Evolutionary conservation across 1,140 invertebrate genomes (phyloP), one percentile per base, ranked within the genome.

Genomic region (Drosophila trapezifrons): DNA sequence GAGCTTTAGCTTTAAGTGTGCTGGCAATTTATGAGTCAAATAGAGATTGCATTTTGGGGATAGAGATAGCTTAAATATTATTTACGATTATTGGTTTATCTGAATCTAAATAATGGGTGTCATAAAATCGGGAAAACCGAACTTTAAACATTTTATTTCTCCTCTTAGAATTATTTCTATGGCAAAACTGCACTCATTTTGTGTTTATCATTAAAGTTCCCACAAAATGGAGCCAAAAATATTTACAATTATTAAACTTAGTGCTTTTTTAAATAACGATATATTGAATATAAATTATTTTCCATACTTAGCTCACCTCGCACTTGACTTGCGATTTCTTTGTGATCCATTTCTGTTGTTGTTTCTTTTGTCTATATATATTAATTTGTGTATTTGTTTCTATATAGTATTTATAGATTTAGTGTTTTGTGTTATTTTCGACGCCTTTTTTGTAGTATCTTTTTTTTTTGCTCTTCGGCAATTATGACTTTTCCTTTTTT

Each of bases 261-360:
- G 10, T 59, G 60, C 29, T 35, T 10, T 52, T 52, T 52, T 15
- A 20, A 35, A 8, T 52, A 40, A 57, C 15, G 27, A 42, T 58
- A 59, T 20, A 42, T 20, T 13, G 45, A 27, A 38, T 43, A 32
- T 32, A 52, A 67, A 66, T 52, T 15, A 52, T 42, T 70, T 63
- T 78, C 76, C 83, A 77, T 86, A 86, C 83, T 86, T 86, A 86
- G 80, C 90, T 91, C 85, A 91, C 90, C 90, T 91, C 90, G 90
- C 90, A 91, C 90, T 91, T 91, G 74, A 90, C 90, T 91, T 80
- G 90, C 85, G 83, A 91, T 90, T 78, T 76, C 85, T 76, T 90
- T 90, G 78, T 91, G 89, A 91, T 91, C 90, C 90, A 91, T 91
- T 79, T 71, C 45, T 52, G 37, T 45, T 67, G 66, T 51, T 64